These are phyloP conservation scores for Dipodomys stephensi DNA, from an alignment of 2,113 vertebrate species.

Conservation along the genomic window DNA sequence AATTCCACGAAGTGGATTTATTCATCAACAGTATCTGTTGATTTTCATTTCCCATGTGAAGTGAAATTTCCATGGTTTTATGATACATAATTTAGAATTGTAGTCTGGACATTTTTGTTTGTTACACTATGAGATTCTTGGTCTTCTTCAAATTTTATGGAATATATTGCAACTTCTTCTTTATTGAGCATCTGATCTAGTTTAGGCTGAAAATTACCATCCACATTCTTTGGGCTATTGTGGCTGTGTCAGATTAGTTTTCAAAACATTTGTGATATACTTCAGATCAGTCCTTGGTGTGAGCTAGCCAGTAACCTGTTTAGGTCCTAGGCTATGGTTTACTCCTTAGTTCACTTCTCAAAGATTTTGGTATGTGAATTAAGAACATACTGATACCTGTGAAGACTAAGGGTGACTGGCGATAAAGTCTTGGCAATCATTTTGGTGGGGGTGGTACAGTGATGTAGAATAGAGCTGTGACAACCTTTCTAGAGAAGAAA, in stretches of 20 bases:
- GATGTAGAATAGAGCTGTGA: not conserved
- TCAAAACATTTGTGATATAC: not conserved
- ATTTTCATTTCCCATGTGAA: not conserved
- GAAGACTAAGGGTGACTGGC: not conserved
- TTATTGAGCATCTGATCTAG: not conserved
- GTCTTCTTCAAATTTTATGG: not conserved
- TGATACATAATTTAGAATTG: not conserved
- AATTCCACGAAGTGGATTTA: not conserved
- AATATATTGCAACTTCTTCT: not conserved
- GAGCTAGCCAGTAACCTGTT: not conserved
- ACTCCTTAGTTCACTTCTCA: slow-evolving; percentile 18
- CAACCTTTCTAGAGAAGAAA: not conserved
- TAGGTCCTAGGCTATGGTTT: not conserved
- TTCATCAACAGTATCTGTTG: not conserved
- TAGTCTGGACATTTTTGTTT: not conserved
- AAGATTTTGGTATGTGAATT: slow-evolving; percentile 5
- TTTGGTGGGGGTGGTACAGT: not conserved
- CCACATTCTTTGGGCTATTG: not conserved
- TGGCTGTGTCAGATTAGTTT: not conserved
- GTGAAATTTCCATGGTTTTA: slow-evolving; percentile 10
- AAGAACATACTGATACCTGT: not conserved
- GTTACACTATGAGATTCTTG: not conserved
- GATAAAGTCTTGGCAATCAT: not conserved
- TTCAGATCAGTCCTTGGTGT: not conserved
- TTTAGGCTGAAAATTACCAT: not conserved